Evolutionary conservation across 2,888 invertebrate species (phyloP).

Genomic region (Aporophyla nigra): DNA sequence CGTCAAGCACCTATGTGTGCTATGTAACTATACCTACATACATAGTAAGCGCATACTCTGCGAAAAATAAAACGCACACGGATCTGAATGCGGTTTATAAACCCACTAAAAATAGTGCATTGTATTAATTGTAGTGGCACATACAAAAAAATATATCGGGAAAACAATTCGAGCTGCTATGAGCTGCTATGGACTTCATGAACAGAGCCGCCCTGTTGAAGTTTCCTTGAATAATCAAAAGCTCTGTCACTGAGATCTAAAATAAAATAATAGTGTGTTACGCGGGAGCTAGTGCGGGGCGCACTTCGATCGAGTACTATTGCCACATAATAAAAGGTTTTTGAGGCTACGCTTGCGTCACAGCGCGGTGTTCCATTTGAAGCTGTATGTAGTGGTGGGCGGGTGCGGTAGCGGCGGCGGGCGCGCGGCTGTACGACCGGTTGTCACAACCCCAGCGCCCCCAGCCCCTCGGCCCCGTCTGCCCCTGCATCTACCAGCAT

Average conservation of each 20-base stretch:
- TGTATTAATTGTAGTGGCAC: no score
- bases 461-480: slow-evolving; percentile 41
- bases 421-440: slow-evolving; percentile 71
- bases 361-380: slow-evolving; percentile 41
- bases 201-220: not conserved
- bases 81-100: no score
- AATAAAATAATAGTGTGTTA: slow-evolving; percentile 42
- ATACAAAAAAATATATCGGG: not conserved
- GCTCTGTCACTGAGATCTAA: slow-evolving; percentile 34
- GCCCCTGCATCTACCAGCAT: slow-evolving; percentile 51
- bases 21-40: no score
- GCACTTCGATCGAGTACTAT: not conserved
- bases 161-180: not conserved
- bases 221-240: slow-evolving; percentile 46
- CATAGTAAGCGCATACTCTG: no score
- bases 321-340: slow-evolving; percentile 78
- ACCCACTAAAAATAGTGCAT: no score
- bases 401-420: slow-evolving; percentile 61
- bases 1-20: no score
- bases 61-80: no score
- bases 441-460: slow-evolving; percentile 63
- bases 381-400: slow-evolving; percentile 63
- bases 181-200: not conserved
- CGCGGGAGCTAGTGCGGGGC: not conserved
- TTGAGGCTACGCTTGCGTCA: slow-evolving; percentile 71